A percentile compares a stretch with the other conserved stretches of the same genome.
Evolutionary conservation across 2,888 invertebrate species (phyloP).

Genomic region (Drosophila prolongata): DNA sequence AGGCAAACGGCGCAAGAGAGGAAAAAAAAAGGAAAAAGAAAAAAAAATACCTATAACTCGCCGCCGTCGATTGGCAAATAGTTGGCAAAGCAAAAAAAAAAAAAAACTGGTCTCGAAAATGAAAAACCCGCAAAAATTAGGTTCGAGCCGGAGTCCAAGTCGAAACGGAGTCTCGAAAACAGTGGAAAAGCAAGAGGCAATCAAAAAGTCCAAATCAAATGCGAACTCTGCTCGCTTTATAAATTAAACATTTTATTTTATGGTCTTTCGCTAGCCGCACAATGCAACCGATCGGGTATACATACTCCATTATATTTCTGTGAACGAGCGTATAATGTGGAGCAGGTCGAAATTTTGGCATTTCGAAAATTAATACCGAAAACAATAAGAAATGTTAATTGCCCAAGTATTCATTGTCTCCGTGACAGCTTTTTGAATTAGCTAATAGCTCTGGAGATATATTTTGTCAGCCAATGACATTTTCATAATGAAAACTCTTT

Average conservation of each 20-base stretch:
- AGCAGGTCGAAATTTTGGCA: constrained; percentile 28
- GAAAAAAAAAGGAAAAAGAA: constrained; percentile 38
- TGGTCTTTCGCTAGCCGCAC: constrained; percentile 31
- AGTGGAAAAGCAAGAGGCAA: constrained; percentile 60
- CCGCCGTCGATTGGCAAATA: constrained; percentile 71
- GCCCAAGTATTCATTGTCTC: constrained; percentile 34
- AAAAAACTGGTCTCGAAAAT: constrained; percentile 71
- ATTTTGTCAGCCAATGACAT: not conserved
- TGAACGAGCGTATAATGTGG: constrained; percentile 28
- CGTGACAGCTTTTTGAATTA: constrained; percentile 8
- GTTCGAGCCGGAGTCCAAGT: constrained; percentile 58
- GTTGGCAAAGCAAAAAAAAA: constrained; percentile 55
- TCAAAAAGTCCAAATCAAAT: constrained; percentile 25
- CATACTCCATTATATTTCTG: constrained; percentile 11
- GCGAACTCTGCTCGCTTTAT: constrained; percentile 40
- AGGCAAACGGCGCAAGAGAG: constrained; percentile 19
- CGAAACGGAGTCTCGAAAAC: constrained; percentile 43
- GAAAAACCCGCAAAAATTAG: constrained; percentile 73
- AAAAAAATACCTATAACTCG: constrained; percentile 54
- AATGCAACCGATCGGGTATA: constrained; percentile 19
- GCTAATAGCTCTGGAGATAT: constrained; percentile 1
- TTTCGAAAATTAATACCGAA: constrained; percentile 19
- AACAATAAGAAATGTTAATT: constrained; percentile 47
- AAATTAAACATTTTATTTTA: constrained; percentile 62
- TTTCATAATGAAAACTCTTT: not conserved